Evolutionary conservation across 2,113 vertebrate species (phyloP).

Genomic region (Campylomormyrus tamandua): DNA sequence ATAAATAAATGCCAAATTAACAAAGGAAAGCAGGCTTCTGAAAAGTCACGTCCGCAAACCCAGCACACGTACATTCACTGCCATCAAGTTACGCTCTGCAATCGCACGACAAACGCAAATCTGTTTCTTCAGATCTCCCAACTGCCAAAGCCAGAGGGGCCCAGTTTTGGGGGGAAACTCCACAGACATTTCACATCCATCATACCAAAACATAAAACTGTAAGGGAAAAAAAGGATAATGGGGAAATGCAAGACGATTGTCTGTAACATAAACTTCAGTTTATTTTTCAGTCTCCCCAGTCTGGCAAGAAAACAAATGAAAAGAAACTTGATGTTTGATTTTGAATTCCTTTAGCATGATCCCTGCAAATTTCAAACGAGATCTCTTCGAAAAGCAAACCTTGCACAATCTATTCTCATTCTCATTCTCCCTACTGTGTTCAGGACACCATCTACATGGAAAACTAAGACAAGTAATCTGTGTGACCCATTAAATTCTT

Average conservation of each 20-base stretch:
- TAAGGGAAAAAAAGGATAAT: slow-evolving; percentile 13
- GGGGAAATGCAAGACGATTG: slow-evolving; percentile 15
- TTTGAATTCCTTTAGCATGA: not conserved
- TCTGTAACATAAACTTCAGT: not conserved
- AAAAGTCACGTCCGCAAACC: not conserved
- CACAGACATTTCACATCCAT: slow-evolving; percentile 25
- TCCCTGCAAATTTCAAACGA: not conserved
- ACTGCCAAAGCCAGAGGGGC: slow-evolving; percentile 41
- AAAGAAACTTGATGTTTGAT: not conserved
- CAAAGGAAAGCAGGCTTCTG: not conserved
- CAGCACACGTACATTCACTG: slow-evolving; percentile 14
- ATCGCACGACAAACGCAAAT: slow-evolving; percentile 36
- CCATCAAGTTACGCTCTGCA: slow-evolving; percentile 26
- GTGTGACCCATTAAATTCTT: not conserved
- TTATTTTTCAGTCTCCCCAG: not conserved
- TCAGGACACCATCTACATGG: not conserved
- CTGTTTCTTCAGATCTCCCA: slow-evolving; percentile 49
- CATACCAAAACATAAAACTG: slow-evolving; percentile 11
- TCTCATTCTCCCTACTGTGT: not conserved
- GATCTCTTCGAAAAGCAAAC: not conserved
- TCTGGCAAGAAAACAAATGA: not conserved
- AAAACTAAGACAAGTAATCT: not conserved
- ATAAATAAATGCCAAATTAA: not conserved
- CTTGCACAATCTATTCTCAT: not conserved
- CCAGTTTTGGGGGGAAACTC: slow-evolving; percentile 30